These are phyloP conservation scores for Ornithorhynchus anatinus DNA, from an alignment of 2,113 vertebrate genomes.

Conservation along the genomic window DNA sequence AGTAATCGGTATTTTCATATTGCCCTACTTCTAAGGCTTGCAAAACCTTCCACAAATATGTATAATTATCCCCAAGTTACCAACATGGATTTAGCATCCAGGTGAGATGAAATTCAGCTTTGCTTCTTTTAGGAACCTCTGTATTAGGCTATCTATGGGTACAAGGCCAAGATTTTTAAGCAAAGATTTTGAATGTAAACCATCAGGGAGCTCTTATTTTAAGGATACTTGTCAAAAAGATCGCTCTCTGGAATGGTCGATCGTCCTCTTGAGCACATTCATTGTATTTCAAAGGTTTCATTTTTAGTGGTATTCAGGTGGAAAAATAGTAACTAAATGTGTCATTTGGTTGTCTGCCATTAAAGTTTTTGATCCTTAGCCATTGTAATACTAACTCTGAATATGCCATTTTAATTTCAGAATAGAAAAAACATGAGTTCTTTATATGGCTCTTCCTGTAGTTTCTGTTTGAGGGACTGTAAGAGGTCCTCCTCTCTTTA, in stretches of 20 bases:
- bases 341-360: neutral
- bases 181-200: neutral
- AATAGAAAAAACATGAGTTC: neutral
- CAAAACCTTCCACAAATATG: no score
- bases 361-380: constrained; percentile 5
- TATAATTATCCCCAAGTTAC: neutral
- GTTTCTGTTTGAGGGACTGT: neutral
- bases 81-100: neutral
- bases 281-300: constrained; percentile 17
- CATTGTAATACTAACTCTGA: no score
- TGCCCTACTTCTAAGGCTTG: no score
- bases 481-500: no score
- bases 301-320: neutral
- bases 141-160: neutral
- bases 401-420: constrained; percentile 2
- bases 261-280: neutral
- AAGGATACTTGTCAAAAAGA: neutral
- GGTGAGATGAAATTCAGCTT: neutral
- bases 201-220: neutral
- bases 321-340: neutral
- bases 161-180: neutral
- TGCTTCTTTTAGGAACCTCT: neutral
- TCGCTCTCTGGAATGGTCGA: neutral
- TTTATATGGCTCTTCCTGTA: neutral
- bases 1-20: no score